Evolutionary conservation across 2,113 vertebrate species (phyloP).

Genomic region (Archilochus colubris): DNA sequence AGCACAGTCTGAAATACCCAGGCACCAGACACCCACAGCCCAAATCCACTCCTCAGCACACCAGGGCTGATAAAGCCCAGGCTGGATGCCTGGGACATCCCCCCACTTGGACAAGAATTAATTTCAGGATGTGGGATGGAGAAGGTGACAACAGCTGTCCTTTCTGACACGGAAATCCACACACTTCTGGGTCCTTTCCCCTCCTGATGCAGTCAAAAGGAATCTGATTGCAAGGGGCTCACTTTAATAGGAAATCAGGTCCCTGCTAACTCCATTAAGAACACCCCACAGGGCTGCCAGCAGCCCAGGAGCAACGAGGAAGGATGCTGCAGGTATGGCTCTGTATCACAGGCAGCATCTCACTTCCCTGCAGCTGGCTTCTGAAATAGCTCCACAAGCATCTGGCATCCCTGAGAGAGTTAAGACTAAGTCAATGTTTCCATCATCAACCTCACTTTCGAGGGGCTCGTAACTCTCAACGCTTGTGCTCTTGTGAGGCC

Average conservation of each 20-base stretch:
- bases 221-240: background rate
- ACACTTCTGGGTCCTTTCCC: fast-evolving
- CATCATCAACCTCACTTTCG: background rate
- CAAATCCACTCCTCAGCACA: background rate
- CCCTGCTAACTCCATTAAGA: background rate
- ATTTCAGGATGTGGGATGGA: background rate
- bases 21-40: fast-evolving
- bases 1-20: background rate
- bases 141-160: background rate
- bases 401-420: background rate
- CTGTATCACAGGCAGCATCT: background rate
- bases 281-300: background rate
- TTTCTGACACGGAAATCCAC: background rate
- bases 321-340: background rate
- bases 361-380: background rate
- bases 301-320: fast-evolving
- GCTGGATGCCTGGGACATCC: background rate
- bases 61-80: background rate
- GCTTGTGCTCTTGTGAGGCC: background rate
- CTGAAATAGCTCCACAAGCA: background rate
- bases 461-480: background rate
- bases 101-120: background rate
- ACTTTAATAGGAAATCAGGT: background rate
- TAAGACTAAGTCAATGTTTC: conserved; percentile 38
- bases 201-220: background rate